Percentiles rank a stretch among this genome's conserved stretches.
These are phyloP conservation scores for Tuta absoluta DNA, from an alignment of 2,888 invertebrate species.

Conservation along the genomic window DNA sequence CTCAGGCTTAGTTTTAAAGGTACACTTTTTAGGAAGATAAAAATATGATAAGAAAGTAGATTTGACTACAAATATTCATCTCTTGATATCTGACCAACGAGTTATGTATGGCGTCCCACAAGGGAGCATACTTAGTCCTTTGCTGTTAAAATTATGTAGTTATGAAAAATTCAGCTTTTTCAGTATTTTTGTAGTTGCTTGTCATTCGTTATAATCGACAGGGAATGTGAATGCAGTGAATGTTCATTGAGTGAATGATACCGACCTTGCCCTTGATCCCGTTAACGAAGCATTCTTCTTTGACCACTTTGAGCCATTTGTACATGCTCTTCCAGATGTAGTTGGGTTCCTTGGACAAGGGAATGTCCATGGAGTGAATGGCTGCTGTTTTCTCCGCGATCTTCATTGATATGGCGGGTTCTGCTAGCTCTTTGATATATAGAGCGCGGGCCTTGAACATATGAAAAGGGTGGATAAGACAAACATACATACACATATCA, in stretches of 20 bases:
- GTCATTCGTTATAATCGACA: too few species aligned
- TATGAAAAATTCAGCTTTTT: too few species aligned
- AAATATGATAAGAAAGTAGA: background rate
- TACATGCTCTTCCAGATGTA: slow-evolving; percentile 96
- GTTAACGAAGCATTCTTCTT: slow-evolving; percentile 53
- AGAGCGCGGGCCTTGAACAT: slow-evolving; percentile 90
- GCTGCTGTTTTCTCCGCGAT: slow-evolving; percentile 97
- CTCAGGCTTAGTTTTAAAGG: too few species aligned
- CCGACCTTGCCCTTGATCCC: slow-evolving; percentile 51
- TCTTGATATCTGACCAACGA: background rate
- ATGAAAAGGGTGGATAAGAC: too few species aligned
- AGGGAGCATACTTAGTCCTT: background rate
- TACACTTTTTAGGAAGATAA: too few species aligned
- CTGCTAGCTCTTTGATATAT: slow-evolving; percentile 89
- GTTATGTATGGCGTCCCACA: background rate
- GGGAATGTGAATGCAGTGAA: background rate
- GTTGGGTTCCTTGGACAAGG: slow-evolving; percentile 96
- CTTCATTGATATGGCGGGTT: slow-evolving; percentile 88
- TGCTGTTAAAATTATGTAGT: background rate
- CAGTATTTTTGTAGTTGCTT: background rate
- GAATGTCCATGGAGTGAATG: slow-evolving; percentile 96
- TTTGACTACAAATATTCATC: background rate
- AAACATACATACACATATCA: too few species aligned
- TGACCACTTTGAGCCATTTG: slow-evolving; percentile 85
- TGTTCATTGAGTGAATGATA: background rate